Conservation (phyloP, 2,113 vertebrate genomes). For the Spizaetus ornatus region DNA sequence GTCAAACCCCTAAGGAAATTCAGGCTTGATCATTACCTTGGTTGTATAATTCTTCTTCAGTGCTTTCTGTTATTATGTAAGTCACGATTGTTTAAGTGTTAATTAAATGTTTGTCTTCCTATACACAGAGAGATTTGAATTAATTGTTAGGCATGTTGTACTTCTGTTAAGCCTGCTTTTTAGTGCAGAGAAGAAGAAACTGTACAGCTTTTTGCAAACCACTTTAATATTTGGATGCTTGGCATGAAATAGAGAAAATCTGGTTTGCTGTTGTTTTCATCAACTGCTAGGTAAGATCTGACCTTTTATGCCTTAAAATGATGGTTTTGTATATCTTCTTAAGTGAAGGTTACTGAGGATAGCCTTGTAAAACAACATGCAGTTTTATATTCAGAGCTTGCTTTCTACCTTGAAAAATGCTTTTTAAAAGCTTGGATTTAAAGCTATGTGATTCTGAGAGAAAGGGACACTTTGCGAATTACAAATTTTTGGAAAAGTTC, state of each 20-base stretch:
- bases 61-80: background rate
- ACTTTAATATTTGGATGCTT: background rate
- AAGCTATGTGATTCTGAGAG: background rate
- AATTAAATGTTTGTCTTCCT: background rate
- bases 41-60: background rate
- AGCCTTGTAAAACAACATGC: background rate
- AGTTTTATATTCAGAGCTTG: background rate
- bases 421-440: background rate
- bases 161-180: background rate
- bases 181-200: background rate
- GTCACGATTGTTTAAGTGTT: background rate
- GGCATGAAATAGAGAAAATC: background rate
- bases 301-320: background rate
- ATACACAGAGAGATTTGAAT: background rate
- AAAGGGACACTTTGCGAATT: background rate
- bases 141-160: background rate
- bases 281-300: background rate
- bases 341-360: background rate
- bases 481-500: background rate
- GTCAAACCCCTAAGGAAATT: background rate
- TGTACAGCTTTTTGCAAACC: background rate
- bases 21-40: background rate
- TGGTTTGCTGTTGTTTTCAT: background rate
- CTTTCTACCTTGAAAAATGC: background rate
- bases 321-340: background rate